Evolutionary conservation across 2,888 invertebrate genomes (phyloP), one percentile per base, ranked within the genome.

Genomic region (Tetranychus truncatus): DNA sequence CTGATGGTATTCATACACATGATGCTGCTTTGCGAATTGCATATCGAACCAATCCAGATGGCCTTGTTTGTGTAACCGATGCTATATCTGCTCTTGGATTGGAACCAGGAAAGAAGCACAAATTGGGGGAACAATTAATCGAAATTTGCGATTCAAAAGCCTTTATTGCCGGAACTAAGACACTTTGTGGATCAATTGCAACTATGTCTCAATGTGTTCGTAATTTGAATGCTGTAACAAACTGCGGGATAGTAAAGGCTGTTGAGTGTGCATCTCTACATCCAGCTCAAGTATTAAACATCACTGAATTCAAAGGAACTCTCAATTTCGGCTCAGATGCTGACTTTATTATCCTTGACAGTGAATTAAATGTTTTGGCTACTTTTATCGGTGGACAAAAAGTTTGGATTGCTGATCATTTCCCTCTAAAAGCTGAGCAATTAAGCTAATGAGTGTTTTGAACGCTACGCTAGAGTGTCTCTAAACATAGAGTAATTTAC

Each of bases 1-100:
- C 95, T 7, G 99, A 99, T 84, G 95, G 95, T 0, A 89, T 94
- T 76, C 99, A 99, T 83, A 97, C 96, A 0, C 95, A 97, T 85
- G 93, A 95, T 46, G 90, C 95, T 6, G 95, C 97, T 0, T 85
- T 99, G 71, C 86, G 95, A 78, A 95, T 99, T 81, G 97, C 97
- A 11, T 89, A 93, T 82, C 86, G 91, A 80, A 89, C 92, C 1
- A 89, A 94, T 84, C 89, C 90, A 6, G 83, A 89, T 82, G 95
- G 95, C 71, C 84, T 95, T 77, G 89, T 96, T 46, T 83, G 96
- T 67, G 94, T 99, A 0, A 97, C 96, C 7, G 99, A 99, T 84
- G 96, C 96, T 0, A 90, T 97, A 75, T 91, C 95, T 11, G 94
- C 96, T 0, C 86, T 94, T 83, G 99, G 99, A 0, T 85, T 99